Conservation (phyloP, 2,797 vertebrate genomes). For the Hoplostethus atlanticus region DNA sequence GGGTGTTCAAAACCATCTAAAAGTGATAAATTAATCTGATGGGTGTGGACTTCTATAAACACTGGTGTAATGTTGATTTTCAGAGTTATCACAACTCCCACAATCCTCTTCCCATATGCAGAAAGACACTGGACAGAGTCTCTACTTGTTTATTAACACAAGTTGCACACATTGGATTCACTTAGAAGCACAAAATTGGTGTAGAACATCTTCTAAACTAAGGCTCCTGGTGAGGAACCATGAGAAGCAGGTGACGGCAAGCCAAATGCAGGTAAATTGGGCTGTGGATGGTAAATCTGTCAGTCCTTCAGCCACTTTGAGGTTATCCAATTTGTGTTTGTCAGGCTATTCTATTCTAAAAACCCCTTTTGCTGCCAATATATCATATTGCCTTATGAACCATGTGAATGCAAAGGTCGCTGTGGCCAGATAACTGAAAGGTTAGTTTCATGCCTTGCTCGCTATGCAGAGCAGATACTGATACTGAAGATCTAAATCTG, state of each 20-base stretch:
- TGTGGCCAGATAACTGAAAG: conserved; percentile 39
- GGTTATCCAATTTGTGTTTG: conserved; percentile 45
- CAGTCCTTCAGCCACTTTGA: conserved; percentile 40
- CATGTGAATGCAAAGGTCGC: conserved; percentile 67
- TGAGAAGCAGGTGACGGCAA: background rate
- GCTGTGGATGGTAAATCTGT: conserved; percentile 12
- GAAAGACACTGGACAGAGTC: background rate
- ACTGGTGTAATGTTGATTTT: background rate
- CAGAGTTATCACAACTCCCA: background rate
- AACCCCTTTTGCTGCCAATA: conserved; percentile 33
- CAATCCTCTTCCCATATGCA: background rate
- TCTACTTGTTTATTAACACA: background rate
- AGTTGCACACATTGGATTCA: background rate
- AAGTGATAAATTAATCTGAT: too few relatives aligned
- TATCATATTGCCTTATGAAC: conserved; percentile 61
- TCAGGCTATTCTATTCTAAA: conserved; percentile 53
- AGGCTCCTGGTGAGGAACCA: background rate
- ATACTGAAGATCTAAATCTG: conserved; percentile 21
- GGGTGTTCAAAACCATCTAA: too few relatives aligned
- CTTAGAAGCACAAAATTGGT: background rate
- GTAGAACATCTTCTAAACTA: background rate
- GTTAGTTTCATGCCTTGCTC: conserved; percentile 19
- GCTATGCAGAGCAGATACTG: conserved; percentile 34
- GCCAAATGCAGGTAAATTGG: conserved; percentile 1
- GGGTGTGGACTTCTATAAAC: too few relatives aligned